phyloP scores from a whole-genome alignment of 2,113 vertebrate species.

The Hippoglossus stenolepis region DNA sequence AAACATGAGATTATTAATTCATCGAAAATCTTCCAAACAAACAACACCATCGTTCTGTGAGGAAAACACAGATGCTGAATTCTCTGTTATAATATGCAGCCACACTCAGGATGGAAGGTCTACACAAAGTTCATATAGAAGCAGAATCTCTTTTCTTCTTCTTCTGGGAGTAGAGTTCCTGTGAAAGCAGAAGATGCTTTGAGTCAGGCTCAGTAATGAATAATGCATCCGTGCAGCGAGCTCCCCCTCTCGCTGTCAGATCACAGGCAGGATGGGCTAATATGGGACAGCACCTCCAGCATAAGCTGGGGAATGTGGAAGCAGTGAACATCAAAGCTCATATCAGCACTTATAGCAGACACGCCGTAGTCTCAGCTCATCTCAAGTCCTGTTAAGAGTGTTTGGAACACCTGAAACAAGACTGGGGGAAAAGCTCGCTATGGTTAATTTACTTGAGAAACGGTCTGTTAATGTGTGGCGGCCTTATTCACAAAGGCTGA shows the following conservation, averaged over 20 bases:
- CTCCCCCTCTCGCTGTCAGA: conserved; percentile 68
- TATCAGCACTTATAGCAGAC: conserved; percentile 47
- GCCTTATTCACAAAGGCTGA: conserved; percentile 15
- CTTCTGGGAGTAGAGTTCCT: conserved; percentile 45
- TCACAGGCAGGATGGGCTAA: conserved; percentile 72
- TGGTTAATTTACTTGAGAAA: conserved; percentile 25
- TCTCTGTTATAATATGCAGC: neutral
- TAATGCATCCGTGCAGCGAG: conserved; percentile 70
- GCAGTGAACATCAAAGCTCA: conserved; percentile 64
- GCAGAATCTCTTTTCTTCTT: conserved; percentile 34
- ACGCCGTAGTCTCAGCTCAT: conserved; percentile 33
- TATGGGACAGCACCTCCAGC: conserved; percentile 76
- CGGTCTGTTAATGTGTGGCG: conserved; percentile 11
- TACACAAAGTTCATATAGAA: conserved; percentile 48
- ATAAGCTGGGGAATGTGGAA: conserved; percentile 51
- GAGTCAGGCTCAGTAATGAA: conserved; percentile 71
- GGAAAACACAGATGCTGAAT: neutral
- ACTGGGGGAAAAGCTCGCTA: neutral
- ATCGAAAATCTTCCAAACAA: neutral
- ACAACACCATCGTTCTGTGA: neutral
- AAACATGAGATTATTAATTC: neutral
- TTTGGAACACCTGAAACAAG: conserved; percentile 25
- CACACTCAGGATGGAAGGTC: conserved; percentile 5
- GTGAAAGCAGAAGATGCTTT: conserved; percentile 70
- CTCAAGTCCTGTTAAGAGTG: conserved; percentile 21